Percentiles rank a stretch among this genome's conserved stretches.
Evolutionary conservation across 2,113 vertebrate species (phyloP).

Genomic region (Acrocephalus kingi): DNA sequence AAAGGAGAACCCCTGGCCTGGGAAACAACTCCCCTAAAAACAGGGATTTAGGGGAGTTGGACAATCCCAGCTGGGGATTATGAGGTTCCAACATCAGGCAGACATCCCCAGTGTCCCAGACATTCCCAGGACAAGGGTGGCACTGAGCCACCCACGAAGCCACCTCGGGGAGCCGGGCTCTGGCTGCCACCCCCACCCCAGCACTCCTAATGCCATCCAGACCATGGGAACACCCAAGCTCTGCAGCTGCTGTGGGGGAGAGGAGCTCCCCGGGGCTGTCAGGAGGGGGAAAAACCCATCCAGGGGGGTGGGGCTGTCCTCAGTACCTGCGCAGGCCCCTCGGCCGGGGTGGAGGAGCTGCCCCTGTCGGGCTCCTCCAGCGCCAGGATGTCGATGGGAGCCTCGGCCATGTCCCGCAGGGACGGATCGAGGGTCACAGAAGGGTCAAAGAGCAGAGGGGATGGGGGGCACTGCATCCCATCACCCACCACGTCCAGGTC

Average conservation of each 20-base stretch:
- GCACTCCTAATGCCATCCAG: background rate
- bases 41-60: too few species aligned
- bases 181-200: background rate
- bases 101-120: background rate
- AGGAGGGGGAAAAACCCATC: rapidly evolving
- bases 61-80: background rate
- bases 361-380: conserved; percentile 71
- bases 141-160: background rate
- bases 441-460: conserved; percentile 92
- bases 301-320: too few species aligned
- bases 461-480: conserved; percentile 90
- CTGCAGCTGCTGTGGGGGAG: rapidly evolving
- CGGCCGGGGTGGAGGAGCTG: background rate
- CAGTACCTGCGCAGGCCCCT: background rate
- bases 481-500: conserved; percentile 96
- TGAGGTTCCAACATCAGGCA: background rate
- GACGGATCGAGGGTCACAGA: conserved; percentile 84
- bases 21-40: background rate
- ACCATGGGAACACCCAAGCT: rapidly evolving
- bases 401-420: conserved; percentile 82
- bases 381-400: conserved; percentile 84
- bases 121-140: background rate
- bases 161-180: background rate
- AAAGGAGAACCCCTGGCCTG: background rate
- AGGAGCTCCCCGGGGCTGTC: background rate